Base-by-base conservation (phyloP, 2,113 vertebrate species). In the Notiomystis cincta region DNA sequence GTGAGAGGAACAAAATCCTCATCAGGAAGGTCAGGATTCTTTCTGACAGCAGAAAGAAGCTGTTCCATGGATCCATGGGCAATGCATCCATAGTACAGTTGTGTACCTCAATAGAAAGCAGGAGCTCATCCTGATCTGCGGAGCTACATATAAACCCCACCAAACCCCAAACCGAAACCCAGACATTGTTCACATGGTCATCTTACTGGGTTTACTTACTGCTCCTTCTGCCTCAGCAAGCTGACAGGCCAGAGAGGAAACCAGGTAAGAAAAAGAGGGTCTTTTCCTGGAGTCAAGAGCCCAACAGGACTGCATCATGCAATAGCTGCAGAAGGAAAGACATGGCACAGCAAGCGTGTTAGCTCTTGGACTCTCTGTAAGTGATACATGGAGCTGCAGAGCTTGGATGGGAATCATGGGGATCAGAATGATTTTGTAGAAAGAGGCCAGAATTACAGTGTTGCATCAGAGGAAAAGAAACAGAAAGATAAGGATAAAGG, bases 281-380 rank as follows among this genome's bases (percentile, higher is more conserved):
- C 99, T 98, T 85, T 98, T 97, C 77, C 90, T 93, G 7, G 98
- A 98, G 91, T 99, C 98, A 79, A 99, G 98, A 67, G 98, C 97
- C 99, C 99, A 99, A 95, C 99, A 99, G 80, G 97, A 98, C 22
- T 98, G 97, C 99, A 99, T 99, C 44, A 99, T 90, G 9, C 25
- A 50, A n/a, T 99, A 99, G 93, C 99, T 99, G 95, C 18, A 95
- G 92, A 80, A 90, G 65, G 35, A 95, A 91, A 89, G 27, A 77
- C 15, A 21, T 30, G 40, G 12, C 38, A 69, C 6, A 75, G 30
- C 65, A 87, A 72, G 70, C 4, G 1, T 7, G 4, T 53, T 38
- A 87, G 35, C 25, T 71, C 16, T 53, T 69, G 19, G 14, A 25
- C 7, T 80, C 12, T 45, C n/a, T 66, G 3, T 33, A 53, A 53